Conservation (phyloP, 2,113 vertebrate species). For the Podarcis muralis region DNA sequence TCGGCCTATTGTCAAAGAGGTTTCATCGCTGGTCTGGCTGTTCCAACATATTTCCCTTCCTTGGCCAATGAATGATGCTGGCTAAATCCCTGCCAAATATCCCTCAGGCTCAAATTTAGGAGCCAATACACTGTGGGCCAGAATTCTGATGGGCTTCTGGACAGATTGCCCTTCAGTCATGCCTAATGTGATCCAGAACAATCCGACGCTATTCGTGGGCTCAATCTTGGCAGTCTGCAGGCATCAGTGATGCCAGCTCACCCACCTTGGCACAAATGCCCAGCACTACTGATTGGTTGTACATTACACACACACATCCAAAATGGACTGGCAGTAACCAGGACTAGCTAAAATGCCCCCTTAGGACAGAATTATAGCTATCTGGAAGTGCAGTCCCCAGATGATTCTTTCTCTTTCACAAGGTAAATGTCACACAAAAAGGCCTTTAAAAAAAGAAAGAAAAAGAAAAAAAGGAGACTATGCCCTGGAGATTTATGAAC, state of each 20-base stretch:
- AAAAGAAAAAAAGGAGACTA: slow-evolving; percentile 17
- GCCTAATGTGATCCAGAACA: not conserved
- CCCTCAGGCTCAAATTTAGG: not conserved
- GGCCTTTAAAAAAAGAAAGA: not conserved
- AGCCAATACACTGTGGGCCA: not conserved
- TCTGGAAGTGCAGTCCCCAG: not conserved
- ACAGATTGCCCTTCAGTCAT: not conserved
- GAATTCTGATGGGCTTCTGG: not conserved
- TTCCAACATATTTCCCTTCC: not conserved
- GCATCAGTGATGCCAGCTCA: not conserved
- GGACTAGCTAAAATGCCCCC: not conserved
- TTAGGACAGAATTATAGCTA: not conserved
- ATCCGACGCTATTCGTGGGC: not conserved
- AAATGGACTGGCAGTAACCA: not conserved
- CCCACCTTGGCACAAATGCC: not conserved
- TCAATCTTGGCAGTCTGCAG: not conserved
- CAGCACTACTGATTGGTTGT: not conserved
- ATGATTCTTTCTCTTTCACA: not conserved
- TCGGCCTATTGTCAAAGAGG: too few relatives aligned
- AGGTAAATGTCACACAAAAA: slow-evolving; percentile 30
- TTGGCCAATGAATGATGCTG: not conserved
- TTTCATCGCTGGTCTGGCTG: not conserved
- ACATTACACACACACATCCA: not conserved
- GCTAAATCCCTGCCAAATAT: not conserved
- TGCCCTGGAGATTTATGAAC: slow-evolving; percentile 26